These are phyloP conservation scores for Spialia ferax DNA, from an alignment of 2,888 invertebrate species.

Conservation along the genomic window DNA sequence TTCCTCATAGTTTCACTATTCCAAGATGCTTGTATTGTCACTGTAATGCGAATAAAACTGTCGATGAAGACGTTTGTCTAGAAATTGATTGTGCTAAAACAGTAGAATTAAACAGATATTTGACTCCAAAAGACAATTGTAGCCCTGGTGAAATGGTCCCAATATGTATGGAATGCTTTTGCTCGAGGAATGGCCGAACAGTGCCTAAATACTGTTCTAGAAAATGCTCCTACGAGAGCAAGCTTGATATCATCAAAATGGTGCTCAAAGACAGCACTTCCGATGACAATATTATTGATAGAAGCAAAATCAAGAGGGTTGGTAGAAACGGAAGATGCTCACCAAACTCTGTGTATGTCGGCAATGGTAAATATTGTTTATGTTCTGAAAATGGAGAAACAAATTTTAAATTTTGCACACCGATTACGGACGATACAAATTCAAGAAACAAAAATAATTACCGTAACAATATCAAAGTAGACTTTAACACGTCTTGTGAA, in stretches of 20 bases:
- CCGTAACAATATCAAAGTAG: slow-evolving; percentile 46
- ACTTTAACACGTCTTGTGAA: slow-evolving; percentile 61
- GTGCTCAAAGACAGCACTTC: slow-evolving; percentile 56
- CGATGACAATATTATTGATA: slow-evolving; percentile 55
- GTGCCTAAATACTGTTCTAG: slow-evolving; percentile 64
- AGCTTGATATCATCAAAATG: slow-evolving; percentile 64
- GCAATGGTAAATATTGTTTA: slow-evolving; percentile 65
- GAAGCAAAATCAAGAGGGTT: slow-evolving; percentile 52
- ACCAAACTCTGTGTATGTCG: slow-evolving; percentile 63
- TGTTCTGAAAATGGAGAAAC: slow-evolving; percentile 65
- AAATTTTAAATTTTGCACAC: slow-evolving; percentile 62
- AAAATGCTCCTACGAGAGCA: slow-evolving; percentile 63
- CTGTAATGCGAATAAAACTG: slow-evolving; percentile 59
- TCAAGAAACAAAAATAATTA: slow-evolving; percentile 36
- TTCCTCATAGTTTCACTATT: slow-evolving; percentile 62
- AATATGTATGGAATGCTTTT: slow-evolving; percentile 72
- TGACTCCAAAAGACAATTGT: slow-evolving; percentile 55
- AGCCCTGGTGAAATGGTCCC: slow-evolving; percentile 69
- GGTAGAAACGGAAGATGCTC: slow-evolving; percentile 55
- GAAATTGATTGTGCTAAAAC: slow-evolving; percentile 65
- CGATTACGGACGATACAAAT: slow-evolving; percentile 46
- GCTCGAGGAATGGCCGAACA: slow-evolving; percentile 59
- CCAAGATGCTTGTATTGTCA: slow-evolving; percentile 72
- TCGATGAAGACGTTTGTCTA: slow-evolving; percentile 66
- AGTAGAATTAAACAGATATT: slow-evolving; percentile 51